A percentile compares a stretch with the other conserved stretches of the same genome.
Conservation (phyloP, 2,888 invertebrate genomes). For the Tetragonula carbonaria region DNA sequence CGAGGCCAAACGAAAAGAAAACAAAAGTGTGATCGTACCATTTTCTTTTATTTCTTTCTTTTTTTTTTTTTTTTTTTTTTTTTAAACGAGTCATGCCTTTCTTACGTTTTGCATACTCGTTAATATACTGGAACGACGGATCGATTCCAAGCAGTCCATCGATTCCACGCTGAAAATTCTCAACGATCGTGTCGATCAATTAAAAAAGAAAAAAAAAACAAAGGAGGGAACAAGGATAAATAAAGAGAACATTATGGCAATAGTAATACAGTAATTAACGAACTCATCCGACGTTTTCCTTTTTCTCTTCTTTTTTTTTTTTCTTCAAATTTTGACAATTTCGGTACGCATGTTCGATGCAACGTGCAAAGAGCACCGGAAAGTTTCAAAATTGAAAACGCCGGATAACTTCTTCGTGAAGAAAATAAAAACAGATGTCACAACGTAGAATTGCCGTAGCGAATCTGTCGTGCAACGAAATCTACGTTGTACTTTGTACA, state of each 20-base stretch:
- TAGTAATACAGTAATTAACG: neutral
- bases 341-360: neutral
- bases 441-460: neutral
- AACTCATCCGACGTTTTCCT: conserved; percentile 5
- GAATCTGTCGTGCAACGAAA: conserved; percentile 7
- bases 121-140: conserved; percentile 46
- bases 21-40: conserved; percentile 79
- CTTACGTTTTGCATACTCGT: conserved; percentile 49
- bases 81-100: conserved; percentile 34
- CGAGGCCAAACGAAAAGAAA: conserved; percentile 53
- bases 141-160: conserved; percentile 34
- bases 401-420: neutral
- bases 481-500: conserved; percentile 14
- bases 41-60: conserved; percentile 40
- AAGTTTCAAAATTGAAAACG: conserved; percentile 18
- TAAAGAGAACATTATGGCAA: neutral
- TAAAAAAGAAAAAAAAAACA: neutral
- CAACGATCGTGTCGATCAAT: neutral
- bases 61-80: conserved; percentile 59
- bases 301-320: neutral
- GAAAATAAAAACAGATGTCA: conserved; percentile 9
- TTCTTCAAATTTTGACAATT: conserved; percentile 1
- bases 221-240: neutral
- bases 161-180: conserved; percentile 30
- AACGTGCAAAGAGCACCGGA: neutral